Evolutionary conservation across 2,888 invertebrate species (phyloP), one percentile per base, ranked within the genome.

Genomic region (Ophraella communa): DNA sequence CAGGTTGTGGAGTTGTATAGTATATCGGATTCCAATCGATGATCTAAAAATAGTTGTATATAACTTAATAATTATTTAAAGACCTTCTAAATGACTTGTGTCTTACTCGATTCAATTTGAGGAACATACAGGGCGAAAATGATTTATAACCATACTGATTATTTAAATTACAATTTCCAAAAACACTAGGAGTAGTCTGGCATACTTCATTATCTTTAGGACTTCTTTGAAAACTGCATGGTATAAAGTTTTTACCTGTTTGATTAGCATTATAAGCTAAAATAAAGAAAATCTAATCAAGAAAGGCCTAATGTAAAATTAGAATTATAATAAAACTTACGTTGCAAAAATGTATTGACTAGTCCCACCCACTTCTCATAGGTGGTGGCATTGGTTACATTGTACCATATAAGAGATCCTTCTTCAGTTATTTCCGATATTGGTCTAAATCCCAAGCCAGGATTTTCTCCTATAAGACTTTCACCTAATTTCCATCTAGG

Each of bases 91-190:
- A 42, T 17, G 10, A 21, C 42, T 33, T 18, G 8, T 45, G 21
- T 76, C 81, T 81, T 81, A 91, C 91, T 83, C 88, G 91, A 81
- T 96, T 96, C 57, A 96, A 82, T 80, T 95, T 95, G 63, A 96
- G 84, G 74, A 94, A 88, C 67, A 96, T 83, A 80, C 96, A 96
- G 4, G 95, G 95, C 39, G 88, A 85, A n/a, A 90, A 89, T 49
- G 85, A 83, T 62, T 86, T 85, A 78, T 89, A 95, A 8, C 94
- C 93, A 76, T 89, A 95, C 8, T 80, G 75, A 4, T 83, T 78
- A 1, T 73, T 69, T 1, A 81, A 77, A 1, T 85, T 82, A 73
- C 91, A 91, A 2, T 82, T 80, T 0, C 85, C 86, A 72, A 86
- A 84, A 2, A 77, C 65, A 0, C 80, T 73, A 1, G 84, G 68